A percentile compares a stretch with the other conserved stretches of the same genome.
These are phyloP conservation scores for Dasyornis broadbenti DNA, from an alignment of 2,113 vertebrate genomes.

Conservation along the genomic window DNA sequence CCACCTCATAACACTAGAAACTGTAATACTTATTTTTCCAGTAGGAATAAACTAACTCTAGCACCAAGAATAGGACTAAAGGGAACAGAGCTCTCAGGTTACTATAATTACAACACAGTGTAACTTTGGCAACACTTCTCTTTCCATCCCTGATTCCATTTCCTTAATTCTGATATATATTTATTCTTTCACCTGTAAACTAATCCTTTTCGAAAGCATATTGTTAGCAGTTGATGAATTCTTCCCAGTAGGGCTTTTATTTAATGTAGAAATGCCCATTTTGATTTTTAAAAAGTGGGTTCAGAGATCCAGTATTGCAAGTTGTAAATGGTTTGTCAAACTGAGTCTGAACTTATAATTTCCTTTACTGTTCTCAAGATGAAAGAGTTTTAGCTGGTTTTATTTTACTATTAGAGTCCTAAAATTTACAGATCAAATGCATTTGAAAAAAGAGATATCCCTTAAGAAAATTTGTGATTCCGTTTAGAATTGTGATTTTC, in stretches of 20 bases:
- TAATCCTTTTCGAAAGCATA: not conserved
- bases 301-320: not conserved
- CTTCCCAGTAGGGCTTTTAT: not conserved
- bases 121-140: not conserved
- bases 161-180: not conserved
- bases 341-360: not conserved
- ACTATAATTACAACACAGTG: not conserved
- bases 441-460: not conserved
- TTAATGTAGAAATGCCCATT: not conserved
- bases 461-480: slow-evolving; percentile 20
- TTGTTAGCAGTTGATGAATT: not conserved
- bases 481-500: slow-evolving; percentile 35
- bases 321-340: not conserved
- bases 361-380: not conserved
- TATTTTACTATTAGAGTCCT: not conserved
- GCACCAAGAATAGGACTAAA: not conserved
- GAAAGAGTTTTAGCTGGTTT: not conserved
- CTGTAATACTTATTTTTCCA: not conserved
- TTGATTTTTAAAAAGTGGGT: not conserved
- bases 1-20: not conserved
- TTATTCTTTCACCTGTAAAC: not conserved
- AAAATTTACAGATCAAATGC: not conserved
- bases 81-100: not conserved
- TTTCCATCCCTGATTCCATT: not conserved
- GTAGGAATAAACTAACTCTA: not conserved